Evolutionary conservation across 1,140 invertebrate genomes (phyloP), one percentile per base, ranked within the genome.

Genomic region (Drosophila azteca): DNA sequence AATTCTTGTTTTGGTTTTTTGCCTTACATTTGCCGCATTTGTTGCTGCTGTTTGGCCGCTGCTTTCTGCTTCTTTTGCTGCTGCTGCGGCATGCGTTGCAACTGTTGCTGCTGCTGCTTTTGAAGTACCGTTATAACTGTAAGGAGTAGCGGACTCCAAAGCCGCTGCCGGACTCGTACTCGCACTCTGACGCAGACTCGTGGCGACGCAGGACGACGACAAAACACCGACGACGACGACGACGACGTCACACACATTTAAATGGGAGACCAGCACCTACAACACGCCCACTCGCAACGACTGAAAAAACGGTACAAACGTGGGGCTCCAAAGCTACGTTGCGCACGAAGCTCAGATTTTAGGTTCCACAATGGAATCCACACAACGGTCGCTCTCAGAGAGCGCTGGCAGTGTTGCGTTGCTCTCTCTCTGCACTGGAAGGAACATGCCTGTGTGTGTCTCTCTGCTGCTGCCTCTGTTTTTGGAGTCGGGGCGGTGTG

Each of bases 261-360:
- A 24, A 24, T 59, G 29, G 26, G 57, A 17, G 17, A 26, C 26
- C 41, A 43, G 29, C 17, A 20, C 17, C 17, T 20, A 20, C 17
- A 43, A 31, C 55, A 20, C 20, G 11, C 11, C 35, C 35, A 39
- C 35, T 39, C 35, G 35, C 35, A 2, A 39, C 35, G 35, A 39
- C 35, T 4, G 35, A 13, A 39, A 39, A 39, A 39, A 39, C 35
- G 35, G 35, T 57, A 59, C 20, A 57, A 43, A 58, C 55, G 53
- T 39, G 35, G 35, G 3, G 8, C 11, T 11, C 1, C 35, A 45
- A 63, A 26, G 13, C 46, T 65, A 64, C 54, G 41, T 54, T 63
- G 79, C 79, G 78, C 79, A 81, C 79, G 75, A 78, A 83, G 79
- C 83, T 87, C 82, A 75, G 83, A 88, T 88, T 87, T 82, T 67